Conservation (phyloP, 2,113 vertebrate genomes). For the Enhydra lutris region DNA sequence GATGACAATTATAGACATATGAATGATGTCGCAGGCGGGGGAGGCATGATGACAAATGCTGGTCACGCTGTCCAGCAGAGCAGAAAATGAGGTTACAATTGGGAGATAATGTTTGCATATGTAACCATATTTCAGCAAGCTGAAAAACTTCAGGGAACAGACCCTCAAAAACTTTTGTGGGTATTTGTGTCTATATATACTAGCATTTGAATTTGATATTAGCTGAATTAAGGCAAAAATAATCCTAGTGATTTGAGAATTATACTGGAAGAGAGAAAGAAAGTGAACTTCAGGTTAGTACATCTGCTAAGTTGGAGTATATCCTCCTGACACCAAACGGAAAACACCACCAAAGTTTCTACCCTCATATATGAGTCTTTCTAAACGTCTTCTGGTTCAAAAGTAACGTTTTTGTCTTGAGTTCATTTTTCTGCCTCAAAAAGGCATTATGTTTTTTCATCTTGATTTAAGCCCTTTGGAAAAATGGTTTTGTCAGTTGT, state of each 20-base stretch:
- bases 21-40: constrained; percentile 84
- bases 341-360: neutral
- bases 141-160: constrained; percentile 80
- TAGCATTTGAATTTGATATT: neutral
- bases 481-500: constrained; percentile 24
- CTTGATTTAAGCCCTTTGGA: constrained; percentile 3
- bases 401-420: constrained; percentile 17
- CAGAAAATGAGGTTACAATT: constrained; percentile 98
- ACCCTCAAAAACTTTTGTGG: constrained; percentile 56
- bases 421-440: neutral
- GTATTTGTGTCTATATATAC: neutral
- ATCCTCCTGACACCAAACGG: neutral
- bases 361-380: neutral
- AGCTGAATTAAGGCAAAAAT: neutral
- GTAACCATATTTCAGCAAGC: constrained; percentile 93
- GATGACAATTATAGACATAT: constrained; percentile 87
- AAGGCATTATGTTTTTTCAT: neutral
- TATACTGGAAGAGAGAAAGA: neutral
- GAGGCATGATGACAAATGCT: constrained; percentile 89
- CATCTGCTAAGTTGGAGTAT: neutral
- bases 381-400: neutral
- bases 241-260: neutral
- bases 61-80: constrained; percentile 95
- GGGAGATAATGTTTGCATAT: constrained; percentile 98
- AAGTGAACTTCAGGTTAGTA: neutral